A percentile compares a stretch with the other conserved stretches of the same genome.
These are phyloP conservation scores for Drosophila nigrodunni DNA, from an alignment of 1,140 invertebrate genomes.

Conservation along the genomic window DNA sequence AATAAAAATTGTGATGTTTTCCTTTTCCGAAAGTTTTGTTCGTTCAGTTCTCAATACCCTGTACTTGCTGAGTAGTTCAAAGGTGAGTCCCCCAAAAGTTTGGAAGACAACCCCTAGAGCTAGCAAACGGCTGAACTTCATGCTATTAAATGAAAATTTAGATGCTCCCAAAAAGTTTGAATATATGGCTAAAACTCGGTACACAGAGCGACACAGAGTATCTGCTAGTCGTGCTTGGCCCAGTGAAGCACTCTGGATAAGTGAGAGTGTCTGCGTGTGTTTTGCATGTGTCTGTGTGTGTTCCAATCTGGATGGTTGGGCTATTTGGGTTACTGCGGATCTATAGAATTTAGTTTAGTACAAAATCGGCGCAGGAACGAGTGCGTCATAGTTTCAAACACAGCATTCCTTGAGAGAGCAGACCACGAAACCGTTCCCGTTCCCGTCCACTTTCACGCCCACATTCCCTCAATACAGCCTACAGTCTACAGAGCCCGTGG, in stretches of 20 bases:
- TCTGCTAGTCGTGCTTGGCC: neutral
- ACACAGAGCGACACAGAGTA: neutral
- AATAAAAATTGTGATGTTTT: slow-evolving; percentile 65
- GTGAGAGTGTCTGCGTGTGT: slow-evolving; percentile 20
- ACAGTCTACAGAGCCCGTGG: neutral
- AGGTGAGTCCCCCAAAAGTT: neutral
- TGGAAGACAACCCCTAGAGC: neutral
- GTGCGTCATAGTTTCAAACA: slow-evolving; percentile 58
- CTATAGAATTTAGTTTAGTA: slow-evolving; percentile 79
- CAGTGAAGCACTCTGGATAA: slow-evolving; percentile 5
- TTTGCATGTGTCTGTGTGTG: slow-evolving; percentile 7
- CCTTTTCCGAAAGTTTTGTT: slow-evolving; percentile 62
- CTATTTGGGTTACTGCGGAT: slow-evolving; percentile 56
- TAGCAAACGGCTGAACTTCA: too few relatives aligned
- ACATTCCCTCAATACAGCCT: neutral
- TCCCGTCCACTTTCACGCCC: neutral
- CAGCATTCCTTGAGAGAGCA: slow-evolving; percentile 30
- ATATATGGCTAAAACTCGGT: too few relatives aligned
- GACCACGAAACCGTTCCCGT: neutral
- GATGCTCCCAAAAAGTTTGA: too few relatives aligned
- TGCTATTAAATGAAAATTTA: too few relatives aligned
- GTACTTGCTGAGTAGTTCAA: neutral
- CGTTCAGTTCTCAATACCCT: slow-evolving; percentile 38
- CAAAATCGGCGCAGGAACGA: slow-evolving; percentile 77
- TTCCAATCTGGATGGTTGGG: slow-evolving; percentile 52